Percentiles rank a stretch among this genome's conserved stretches.
Evolutionary conservation across 1,140 invertebrate genomes (phyloP).

Genomic region (Thalassaphorura encarpata): DNA sequence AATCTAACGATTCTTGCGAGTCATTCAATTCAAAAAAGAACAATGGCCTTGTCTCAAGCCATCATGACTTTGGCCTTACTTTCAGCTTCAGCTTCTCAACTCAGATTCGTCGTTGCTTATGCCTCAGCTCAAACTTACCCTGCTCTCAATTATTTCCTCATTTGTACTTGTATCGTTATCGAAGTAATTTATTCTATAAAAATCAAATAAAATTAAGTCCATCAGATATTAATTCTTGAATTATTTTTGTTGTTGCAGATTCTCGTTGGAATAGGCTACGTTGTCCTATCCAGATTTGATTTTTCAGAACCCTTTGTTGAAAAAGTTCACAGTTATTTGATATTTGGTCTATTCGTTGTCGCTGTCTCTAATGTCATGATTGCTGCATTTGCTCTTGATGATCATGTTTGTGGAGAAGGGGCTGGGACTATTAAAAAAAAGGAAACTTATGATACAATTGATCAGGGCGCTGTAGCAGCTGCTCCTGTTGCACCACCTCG

Average conservation of each 20-base stretch:
- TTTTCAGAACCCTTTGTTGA: conserved; percentile 14
- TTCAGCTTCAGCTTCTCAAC: conserved; percentile 28
- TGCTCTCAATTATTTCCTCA: conserved; percentile 29
- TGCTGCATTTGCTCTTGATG: conserved; percentile 28
- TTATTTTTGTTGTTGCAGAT: conserved; percentile 21
- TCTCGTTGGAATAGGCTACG: conserved; percentile 26
- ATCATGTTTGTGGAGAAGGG: conserved; percentile 29
- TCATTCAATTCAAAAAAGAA: conserved; percentile 7
- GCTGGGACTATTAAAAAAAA: too few relatives aligned
- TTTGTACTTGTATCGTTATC: conserved; percentile 26
- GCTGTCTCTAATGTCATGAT: conserved; percentile 24
- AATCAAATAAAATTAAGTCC: background rate
- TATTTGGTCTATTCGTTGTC: conserved; percentile 29
- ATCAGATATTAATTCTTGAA: background rate
- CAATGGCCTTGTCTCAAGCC: conserved; percentile 22
- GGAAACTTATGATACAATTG: too few relatives aligned
- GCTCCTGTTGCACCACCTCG: too few relatives aligned
- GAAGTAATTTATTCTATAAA: conserved; percentile 21
- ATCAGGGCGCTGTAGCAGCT: too few relatives aligned
- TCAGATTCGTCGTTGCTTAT: conserved; percentile 26
- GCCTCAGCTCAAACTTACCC: conserved; percentile 27
- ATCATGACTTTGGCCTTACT: conserved; percentile 31
- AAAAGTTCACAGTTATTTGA: conserved; percentile 25
- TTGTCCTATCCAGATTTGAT: conserved; percentile 22
- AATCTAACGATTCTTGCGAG: background rate